Evolutionary conservation across 1,140 invertebrate genomes (phyloP), one percentile per base, ranked within the genome.

Genomic region (Trichomalopsis sarcophagae): DNA sequence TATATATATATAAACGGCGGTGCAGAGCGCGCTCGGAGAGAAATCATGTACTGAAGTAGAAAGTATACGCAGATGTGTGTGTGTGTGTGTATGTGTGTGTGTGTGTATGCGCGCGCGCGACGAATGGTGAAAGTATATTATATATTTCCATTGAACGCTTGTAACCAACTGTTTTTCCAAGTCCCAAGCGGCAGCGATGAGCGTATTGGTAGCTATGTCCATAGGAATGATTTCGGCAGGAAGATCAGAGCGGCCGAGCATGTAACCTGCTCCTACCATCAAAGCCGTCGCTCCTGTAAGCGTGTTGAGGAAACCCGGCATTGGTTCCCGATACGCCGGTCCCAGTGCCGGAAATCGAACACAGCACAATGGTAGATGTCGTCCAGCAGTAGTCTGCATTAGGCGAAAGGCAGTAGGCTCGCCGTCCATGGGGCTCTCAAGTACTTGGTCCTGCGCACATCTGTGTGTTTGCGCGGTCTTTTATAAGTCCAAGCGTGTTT

Each of bases 171-270:
- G 87, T 23, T 82, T 86, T 33, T 84, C 87, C 33, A 88, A 36
- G 33, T 91, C 89, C 90, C 91, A 90, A 27, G 89, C 90, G n/a
- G 88, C 87, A 2, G 80, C 84, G 33, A 92, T 89, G 36, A 92
- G 71, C 13, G 89, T 89, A 55, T 92, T 92, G 14, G 81, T 88
- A 30, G 89, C 87, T 10, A 89, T 14, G 47, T 92, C 91, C 55
- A 88, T 68, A 0, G 91, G 91, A 66, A 89, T 82, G n/a, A 92
- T 77, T 87, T 91, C 87, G 23, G 88, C 90, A 0, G 81, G 88
- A 4, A 88, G 68, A 14, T 89, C 76, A 9, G 85, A 23, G 0
- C 86, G 74, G 36, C 91, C 91, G 2, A 84, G 74, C 17, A 88
- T 86, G 78, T 86, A 85, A 21, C 91, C 91, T 3, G 91, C 90